Base-by-base conservation (phyloP, 2,797 vertebrate species). In the Crax fasciolata region DNA sequence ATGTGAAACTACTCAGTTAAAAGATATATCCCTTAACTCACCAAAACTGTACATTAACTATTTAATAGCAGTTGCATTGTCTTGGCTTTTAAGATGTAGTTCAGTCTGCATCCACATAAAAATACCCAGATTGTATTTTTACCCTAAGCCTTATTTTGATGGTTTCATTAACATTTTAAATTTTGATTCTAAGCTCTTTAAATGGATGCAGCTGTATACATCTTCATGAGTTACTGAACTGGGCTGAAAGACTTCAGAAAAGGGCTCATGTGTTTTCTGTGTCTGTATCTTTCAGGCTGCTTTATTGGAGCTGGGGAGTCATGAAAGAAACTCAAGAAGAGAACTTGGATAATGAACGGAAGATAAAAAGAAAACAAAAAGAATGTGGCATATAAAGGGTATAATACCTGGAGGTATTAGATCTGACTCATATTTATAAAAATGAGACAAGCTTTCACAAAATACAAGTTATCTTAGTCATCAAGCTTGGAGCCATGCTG, bases 351-450 rank as follows among this genome's bases (percentile, higher is more conserved):
- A 97, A 97, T 65, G 94, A 97, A 68, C 80, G 89, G 97, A 97
- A 98, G 97, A 97, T 97, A 90, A 98, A 96, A 91, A 97, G 94
- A 82, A 97, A 97, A 67, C 89, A 93, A 95, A 97, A 98, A 98
- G 94, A 93, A 98, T 97, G 97, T 97, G 97, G 97, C 96, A 96
- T 98, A 95, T 98, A 97, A 98, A 97, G 95, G 96, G 87, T 97
- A 84, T 98, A 96, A 97, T 97, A 95, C 94, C 96, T 97, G 97
- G 96, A 97, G 96, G 94, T 97, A 95, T 96, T 97, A 96, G 96
- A 94, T 70, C 83, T 93, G 87, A 94, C 95, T 97, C 94, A 84
- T 90, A 85, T 88, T 93, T 97, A 90, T 97, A 95, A 98, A 96
- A 94, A 97, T 98, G 97, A 98, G 96, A 97, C 61, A 52, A 66